Percentiles rank a stretch among this genome's conserved stretches.
phyloP scores from a whole-genome alignment of 2,888 invertebrate genomes.

The Parochlus steinenii region DNA sequence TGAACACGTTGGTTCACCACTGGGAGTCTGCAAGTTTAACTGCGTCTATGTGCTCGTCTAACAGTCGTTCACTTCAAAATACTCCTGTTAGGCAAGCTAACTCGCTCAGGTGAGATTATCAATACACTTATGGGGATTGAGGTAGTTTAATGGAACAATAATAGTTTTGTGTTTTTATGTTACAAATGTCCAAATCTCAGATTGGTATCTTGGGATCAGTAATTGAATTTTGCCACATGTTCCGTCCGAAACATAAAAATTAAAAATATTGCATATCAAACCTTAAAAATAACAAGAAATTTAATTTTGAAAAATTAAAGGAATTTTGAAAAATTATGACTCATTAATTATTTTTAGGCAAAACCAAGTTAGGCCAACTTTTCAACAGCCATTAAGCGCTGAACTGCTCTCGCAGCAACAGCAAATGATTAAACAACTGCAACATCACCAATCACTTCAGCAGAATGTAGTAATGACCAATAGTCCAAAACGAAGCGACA shows the following conservation, averaged over 20 bases:
- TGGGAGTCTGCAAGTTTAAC: constrained; percentile 57
- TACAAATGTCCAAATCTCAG: too few species aligned
- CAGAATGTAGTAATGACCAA: constrained; percentile 1
- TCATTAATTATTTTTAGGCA: constrained; percentile 1
- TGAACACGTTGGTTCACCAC: constrained; percentile 49
- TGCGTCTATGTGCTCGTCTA: constrained; percentile 33
- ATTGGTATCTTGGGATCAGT: too few species aligned
- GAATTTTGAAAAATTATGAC: too few species aligned
- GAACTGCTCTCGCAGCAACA: constrained; percentile 12
- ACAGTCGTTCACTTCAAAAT: constrained; percentile 35
- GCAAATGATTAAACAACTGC: constrained; percentile 13
- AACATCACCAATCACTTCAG: constrained; percentile 14
- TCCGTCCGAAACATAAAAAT: too few species aligned
- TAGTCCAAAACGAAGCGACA: constrained; percentile 15
- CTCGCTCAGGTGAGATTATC: too few species aligned
- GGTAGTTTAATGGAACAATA: too few species aligned
- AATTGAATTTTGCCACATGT: too few species aligned
- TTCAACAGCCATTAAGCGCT: constrained; percentile 11
- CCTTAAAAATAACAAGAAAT: too few species aligned
- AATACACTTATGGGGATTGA: background rate
- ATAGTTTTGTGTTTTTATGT: too few species aligned
- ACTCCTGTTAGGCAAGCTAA: constrained; percentile 34
- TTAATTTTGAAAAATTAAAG: too few species aligned
- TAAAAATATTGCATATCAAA: too few species aligned
- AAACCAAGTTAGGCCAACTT: constrained; percentile 5